phyloP scores from a whole-genome alignment of 1,140 invertebrate genomes.

The Leptinotarsa defecta region DNA sequence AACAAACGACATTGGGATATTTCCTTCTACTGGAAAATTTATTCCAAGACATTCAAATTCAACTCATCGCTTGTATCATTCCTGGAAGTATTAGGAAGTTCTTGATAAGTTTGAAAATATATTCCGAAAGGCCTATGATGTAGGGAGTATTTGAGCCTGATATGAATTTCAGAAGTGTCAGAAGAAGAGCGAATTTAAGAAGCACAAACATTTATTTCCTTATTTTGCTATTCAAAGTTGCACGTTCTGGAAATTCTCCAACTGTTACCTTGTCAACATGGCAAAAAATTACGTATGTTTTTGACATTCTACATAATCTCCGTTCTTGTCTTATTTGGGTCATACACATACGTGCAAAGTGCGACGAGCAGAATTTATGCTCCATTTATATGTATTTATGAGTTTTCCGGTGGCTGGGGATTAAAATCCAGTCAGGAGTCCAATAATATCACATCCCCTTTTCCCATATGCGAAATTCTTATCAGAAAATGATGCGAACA shows the following conservation, averaged over 20 bases:
- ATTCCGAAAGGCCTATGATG: no score
- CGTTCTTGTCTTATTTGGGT: slow-evolving; percentile 15
- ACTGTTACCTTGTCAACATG: background rate
- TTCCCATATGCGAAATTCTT: slow-evolving; percentile 37
- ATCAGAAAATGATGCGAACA: slow-evolving; percentile 33
- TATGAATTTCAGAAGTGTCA: slow-evolving; percentile 1
- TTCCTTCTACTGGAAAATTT: no score
- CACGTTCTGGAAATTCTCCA: background rate
- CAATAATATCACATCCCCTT: slow-evolving; percentile 27
- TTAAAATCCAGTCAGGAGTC: slow-evolving; percentile 34
- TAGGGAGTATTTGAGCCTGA: background rate
- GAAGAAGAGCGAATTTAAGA: background rate
- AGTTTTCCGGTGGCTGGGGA: slow-evolving; percentile 34
- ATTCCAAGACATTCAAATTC: no score
- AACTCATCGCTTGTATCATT: no score
- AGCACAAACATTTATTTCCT: background rate
- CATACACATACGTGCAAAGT: slow-evolving; percentile 19
- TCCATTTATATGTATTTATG: slow-evolving; percentile 39
- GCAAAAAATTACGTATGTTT: background rate
- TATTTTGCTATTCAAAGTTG: background rate
- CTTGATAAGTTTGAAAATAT: no score
- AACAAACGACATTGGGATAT: no score
- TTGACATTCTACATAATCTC: background rate
- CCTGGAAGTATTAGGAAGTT: no score
- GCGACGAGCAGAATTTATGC: slow-evolving; percentile 34